Conservation (phyloP, 2,888 invertebrate species). For the Lampropteryx suffumata region DNA sequence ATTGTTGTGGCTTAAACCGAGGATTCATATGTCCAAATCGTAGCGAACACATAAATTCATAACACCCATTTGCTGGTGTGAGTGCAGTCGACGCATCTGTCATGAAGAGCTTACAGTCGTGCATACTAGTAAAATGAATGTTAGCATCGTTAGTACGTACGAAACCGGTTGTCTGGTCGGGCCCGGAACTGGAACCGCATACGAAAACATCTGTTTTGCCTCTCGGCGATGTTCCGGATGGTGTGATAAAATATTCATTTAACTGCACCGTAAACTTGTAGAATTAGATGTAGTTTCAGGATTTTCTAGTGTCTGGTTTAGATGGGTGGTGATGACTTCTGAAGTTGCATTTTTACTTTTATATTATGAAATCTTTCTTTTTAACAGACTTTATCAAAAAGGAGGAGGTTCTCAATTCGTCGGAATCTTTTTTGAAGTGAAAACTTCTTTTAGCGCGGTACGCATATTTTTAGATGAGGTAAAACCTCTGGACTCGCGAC, state of each 20-base stretch:
- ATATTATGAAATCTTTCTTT: no score
- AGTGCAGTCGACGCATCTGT: conserved; percentile 27
- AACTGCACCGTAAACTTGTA: neutral
- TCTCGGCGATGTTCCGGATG: neutral
- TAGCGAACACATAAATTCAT: conserved; percentile 10
- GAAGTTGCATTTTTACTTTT: no score
- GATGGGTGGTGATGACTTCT: no score
- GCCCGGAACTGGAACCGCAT: conserved; percentile 4
- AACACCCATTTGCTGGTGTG: conserved; percentile 8
- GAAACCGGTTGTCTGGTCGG: conserved; percentile 36
- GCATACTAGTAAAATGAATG: conserved; percentile 26
- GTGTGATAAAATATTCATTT: neutral
- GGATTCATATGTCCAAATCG: neutral
- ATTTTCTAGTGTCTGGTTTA: no score
- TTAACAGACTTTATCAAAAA: no score
- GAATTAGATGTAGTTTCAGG: neutral
- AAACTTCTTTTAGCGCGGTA: no score
- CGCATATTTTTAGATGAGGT: no score
- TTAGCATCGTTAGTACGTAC: conserved; percentile 26
- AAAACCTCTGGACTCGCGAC: no score
- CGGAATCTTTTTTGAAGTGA: no score
- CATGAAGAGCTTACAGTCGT: conserved; percentile 37
- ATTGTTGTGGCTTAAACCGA: neutral
- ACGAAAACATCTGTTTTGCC: conserved; percentile 5
- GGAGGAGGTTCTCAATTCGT: no score